These are phyloP conservation scores for Upupa epops DNA, from an alignment of 2,113 vertebrate genomes.

Conservation along the genomic window DNA sequence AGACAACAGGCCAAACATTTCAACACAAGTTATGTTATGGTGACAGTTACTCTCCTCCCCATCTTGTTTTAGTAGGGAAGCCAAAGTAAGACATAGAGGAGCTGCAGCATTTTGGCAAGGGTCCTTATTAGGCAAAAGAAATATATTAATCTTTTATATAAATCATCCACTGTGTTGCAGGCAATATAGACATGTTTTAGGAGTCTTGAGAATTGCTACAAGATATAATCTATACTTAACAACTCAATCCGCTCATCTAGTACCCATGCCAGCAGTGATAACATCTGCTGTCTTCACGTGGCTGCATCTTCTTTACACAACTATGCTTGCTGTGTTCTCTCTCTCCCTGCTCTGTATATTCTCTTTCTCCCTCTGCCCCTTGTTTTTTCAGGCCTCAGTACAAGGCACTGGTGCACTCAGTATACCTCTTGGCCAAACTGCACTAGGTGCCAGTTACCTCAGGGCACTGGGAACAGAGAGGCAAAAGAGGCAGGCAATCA, in stretches of 20 bases:
- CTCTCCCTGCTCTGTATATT: background rate
- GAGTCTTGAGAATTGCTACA: background rate
- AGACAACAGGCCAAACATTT: background rate
- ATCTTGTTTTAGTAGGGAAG: background rate
- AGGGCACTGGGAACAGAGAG: background rate
- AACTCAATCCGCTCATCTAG: background rate
- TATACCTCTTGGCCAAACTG: background rate
- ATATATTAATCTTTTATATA: background rate
- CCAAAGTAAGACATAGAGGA: background rate
- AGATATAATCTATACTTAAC: conserved; percentile 19
- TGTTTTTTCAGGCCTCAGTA: background rate
- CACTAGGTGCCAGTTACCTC: background rate
- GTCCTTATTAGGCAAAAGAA: conserved; percentile 23
- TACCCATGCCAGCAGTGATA: background rate
- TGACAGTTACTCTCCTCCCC: background rate
- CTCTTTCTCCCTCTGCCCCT: background rate
- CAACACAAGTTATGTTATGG: background rate
- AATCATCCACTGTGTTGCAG: background rate
- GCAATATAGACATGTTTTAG: background rate
- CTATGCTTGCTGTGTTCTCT: rapidly evolving
- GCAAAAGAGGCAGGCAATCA: background rate
- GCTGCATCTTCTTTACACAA: background rate
- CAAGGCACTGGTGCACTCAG: background rate
- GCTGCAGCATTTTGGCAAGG: background rate
- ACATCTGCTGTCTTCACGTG: background rate